Percentiles rank a stretch among this genome's conserved stretches.
Evolutionary conservation across 1,140 invertebrate species (phyloP).

Genomic region (Drosophila grimshawi): DNA sequence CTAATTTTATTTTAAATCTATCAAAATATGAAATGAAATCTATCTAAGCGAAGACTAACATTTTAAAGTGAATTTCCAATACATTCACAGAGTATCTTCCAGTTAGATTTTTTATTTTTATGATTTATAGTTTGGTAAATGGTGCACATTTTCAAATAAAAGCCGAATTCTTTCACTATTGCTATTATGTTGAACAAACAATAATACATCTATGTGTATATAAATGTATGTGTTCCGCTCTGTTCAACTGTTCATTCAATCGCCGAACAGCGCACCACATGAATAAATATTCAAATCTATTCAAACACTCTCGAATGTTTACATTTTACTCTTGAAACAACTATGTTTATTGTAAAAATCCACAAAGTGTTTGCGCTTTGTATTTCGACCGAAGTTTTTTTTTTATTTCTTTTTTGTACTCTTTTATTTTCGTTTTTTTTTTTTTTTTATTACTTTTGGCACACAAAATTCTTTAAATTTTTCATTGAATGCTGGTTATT

Average conservation of each 20-base stretch:
- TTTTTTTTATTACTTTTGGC: neutral
- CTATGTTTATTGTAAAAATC: constrained; percentile 5
- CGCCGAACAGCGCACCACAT: neutral
- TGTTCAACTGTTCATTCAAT: too few relatives aligned
- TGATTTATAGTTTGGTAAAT: neutral
- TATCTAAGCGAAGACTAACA: too few relatives aligned
- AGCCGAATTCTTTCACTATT: neutral
- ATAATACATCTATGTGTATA: neutral
- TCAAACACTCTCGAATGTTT: neutral
- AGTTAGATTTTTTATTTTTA: too few relatives aligned
- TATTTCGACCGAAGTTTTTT: constrained; percentile 1
- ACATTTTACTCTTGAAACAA: constrained; percentile 1
- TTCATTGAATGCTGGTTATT: neutral
- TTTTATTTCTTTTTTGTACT: neutral
- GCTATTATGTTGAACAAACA: neutral
- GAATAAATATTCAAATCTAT: constrained; percentile 23
- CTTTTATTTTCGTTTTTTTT: neutral
- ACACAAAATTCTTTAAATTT: neutral
- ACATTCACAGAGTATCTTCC: too few relatives aligned
- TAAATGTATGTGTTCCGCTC: too few relatives aligned
- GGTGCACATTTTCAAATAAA: neutral
- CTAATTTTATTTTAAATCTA: too few relatives aligned
- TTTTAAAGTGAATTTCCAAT: too few relatives aligned
- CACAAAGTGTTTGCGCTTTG: constrained; percentile 1
- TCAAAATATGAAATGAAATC: too few relatives aligned